Evolutionary conservation across 2,113 vertebrate species (phyloP).

Genomic region (Macquaria australasica): DNA sequence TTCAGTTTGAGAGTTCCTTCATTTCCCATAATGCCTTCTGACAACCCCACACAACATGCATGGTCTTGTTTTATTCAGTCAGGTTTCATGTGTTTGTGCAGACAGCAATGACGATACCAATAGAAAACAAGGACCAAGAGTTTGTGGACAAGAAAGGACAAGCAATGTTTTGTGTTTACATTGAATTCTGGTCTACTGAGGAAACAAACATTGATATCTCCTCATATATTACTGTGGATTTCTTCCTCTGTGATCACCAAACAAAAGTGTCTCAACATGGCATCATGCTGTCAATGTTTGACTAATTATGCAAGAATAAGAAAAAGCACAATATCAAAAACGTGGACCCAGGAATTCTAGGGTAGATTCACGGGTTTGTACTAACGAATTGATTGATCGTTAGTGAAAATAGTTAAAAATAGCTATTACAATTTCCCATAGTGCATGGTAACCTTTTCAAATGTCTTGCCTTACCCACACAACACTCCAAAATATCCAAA

Average conservation of each 20-base stretch:
- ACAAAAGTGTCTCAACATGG: not conserved
- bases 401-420: not conserved
- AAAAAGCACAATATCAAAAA: not conserved
- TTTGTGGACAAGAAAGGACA: slow-evolving; percentile 22
- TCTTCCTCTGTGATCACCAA: not conserved
- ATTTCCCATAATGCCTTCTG: slow-evolving; percentile 38
- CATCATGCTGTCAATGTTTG: not conserved
- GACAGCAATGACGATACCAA: not conserved
- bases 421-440: not conserved
- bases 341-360: not conserved
- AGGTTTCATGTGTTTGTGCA: not conserved
- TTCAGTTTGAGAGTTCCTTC: not conserved
- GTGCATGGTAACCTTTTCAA: not conserved
- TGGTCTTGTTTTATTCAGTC: slow-evolving; percentile 53
- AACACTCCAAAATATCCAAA: not conserved
- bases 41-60: slow-evolving; percentile 36
- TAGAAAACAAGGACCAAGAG: slow-evolving; percentile 22
- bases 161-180: not conserved
- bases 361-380: not conserved
- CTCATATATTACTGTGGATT: not conserved
- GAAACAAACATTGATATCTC: slow-evolving; percentile 12
- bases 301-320: not conserved
- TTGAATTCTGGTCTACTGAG: not conserved
- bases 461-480: not conserved
- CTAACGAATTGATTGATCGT: no score